phyloP scores from a whole-genome alignment of 2,888 invertebrate species.

The Drosophila anomalipes region DNA sequence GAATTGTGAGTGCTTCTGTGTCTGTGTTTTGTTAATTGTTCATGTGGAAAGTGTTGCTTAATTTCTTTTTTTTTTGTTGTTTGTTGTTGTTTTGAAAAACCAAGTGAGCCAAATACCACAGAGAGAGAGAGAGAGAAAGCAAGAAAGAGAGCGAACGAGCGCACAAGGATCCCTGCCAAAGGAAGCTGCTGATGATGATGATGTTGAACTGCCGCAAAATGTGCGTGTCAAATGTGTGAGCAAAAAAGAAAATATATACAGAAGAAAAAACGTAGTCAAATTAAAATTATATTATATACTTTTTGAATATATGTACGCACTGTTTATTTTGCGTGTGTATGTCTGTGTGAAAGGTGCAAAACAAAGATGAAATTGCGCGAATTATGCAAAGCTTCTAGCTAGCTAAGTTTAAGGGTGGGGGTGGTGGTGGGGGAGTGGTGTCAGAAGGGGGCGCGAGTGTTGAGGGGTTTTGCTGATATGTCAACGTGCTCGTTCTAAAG shows the following conservation, averaged over 20 bases:
- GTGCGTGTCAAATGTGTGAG: slow-evolving; percentile 49
- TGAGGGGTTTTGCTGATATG: slow-evolving; percentile 16
- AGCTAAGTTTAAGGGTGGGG: background rate
- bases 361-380: slow-evolving; percentile 49
- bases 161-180: slow-evolving; percentile 36
- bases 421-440: background rate
- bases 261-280: slow-evolving; percentile 2
- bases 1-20: slow-evolving; percentile 24
- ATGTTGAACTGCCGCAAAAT: slow-evolving; percentile 41
- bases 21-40: slow-evolving; percentile 5
- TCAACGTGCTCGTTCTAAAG: slow-evolving; percentile 34
- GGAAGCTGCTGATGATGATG: slow-evolving; percentile 18
- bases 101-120: slow-evolving; percentile 32
- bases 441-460: background rate
- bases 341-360: slow-evolving; percentile 26
- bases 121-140: slow-evolving; percentile 8
- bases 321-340: slow-evolving; percentile 5
- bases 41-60: slow-evolving; percentile 3
- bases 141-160: slow-evolving; percentile 13
- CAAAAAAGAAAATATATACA: slow-evolving; percentile 14
- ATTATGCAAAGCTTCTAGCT: slow-evolving; percentile 58
- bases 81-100: slow-evolving; percentile 48
- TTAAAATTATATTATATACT: slow-evolving; percentile 9
- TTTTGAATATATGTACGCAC: background rate
- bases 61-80: slow-evolving; percentile 30